Evolutionary conservation across 2,113 vertebrate species (phyloP).

Genomic region (Ovibos moschatus): DNA sequence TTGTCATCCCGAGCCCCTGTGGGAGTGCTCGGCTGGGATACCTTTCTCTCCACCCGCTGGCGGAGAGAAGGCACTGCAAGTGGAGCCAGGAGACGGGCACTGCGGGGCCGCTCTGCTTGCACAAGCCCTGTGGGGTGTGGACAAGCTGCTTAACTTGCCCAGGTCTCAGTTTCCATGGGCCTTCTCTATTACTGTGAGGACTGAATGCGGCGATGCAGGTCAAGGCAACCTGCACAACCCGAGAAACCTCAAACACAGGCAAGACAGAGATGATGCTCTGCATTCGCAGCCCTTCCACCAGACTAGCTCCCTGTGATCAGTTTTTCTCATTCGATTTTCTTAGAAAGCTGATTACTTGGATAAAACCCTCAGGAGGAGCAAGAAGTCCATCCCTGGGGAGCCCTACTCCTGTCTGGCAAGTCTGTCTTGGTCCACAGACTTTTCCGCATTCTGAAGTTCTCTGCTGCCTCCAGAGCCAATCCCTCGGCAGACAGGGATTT

Average conservation of each 20-base stretch:
- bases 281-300: background rate
- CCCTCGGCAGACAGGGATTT: background rate
- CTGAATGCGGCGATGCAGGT: background rate
- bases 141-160: background rate
- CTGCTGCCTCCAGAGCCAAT: background rate
- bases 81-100: background rate
- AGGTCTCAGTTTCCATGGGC: background rate
- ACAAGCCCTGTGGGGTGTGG: background rate
- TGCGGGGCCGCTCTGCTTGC: background rate
- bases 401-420: accelerated
- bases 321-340: background rate
- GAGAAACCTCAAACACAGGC: background rate
- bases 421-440: background rate
- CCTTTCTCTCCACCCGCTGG: background rate
- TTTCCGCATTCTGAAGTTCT: background rate
- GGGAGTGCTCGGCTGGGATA: background rate
- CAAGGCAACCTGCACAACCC: background rate
- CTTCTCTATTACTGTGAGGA: accelerated
- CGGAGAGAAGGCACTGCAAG: background rate
- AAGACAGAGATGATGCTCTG: background rate
- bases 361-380: background rate
- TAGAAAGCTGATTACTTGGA: background rate
- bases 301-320: background rate
- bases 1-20: accelerated
- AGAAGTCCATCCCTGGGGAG: background rate